A percentile compares a stretch with the other conserved stretches of the same genome.
Evolutionary conservation across 2,888 invertebrate genomes (phyloP).

Genomic region (Bellardia bayeri): DNA sequence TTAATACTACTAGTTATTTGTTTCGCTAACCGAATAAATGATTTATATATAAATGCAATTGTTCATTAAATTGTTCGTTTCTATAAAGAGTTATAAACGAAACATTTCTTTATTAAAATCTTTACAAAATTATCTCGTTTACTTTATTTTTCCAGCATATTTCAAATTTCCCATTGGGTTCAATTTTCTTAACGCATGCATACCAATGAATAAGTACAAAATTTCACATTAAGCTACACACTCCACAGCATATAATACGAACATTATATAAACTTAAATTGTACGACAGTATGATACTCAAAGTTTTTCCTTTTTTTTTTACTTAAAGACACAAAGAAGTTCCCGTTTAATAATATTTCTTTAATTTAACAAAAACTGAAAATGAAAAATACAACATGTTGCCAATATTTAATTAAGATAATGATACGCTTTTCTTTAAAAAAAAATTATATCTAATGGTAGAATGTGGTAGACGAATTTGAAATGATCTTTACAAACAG

Average conservation of each 20-base stretch:
- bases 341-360: slow-evolving; percentile 38
- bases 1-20: too few species aligned
- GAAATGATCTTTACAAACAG: too few species aligned
- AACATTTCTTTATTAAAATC: too few species aligned
- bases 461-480: too few species aligned
- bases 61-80: too few species aligned
- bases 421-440: slow-evolving; percentile 34
- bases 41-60: too few species aligned
- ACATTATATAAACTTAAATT: slow-evolving; percentile 33
- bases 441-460: neutral
- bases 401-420: slow-evolving; percentile 66
- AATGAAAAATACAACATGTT: slow-evolving; percentile 51
- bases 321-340: slow-evolving; percentile 46
- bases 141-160: neutral
- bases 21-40: too few species aligned
- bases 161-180: slow-evolving; percentile 45
- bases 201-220: slow-evolving; percentile 20
- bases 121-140: too few species aligned
- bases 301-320: neutral
- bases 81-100: too few species aligned
- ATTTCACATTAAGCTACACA: slow-evolving; percentile 23
- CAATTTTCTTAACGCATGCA: neutral
- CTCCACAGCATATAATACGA: slow-evolving; percentile 22
- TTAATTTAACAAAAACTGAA: slow-evolving; percentile 44
- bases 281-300: neutral